Conservation (phyloP, 2,797 vertebrate species). For the Cirrhinus mrigala region DNA sequence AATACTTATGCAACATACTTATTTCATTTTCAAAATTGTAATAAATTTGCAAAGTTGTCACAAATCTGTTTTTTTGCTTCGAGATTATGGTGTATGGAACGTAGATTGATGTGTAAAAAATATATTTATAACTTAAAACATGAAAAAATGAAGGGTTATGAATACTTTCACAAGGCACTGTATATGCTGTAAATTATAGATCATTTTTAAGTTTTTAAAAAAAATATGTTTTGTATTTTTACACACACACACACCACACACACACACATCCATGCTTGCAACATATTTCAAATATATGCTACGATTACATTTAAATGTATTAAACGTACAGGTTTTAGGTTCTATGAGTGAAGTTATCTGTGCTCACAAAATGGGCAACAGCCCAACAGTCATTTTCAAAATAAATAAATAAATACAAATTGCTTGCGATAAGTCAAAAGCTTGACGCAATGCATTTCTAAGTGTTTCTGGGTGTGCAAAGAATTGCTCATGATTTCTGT, state of each 20-base stretch:
- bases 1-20: no score
- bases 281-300: neutral
- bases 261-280: neutral
- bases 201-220: no score
- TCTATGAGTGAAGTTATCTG: neutral
- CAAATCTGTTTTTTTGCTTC: no score
- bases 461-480: constrained; percentile 4
- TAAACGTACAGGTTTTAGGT: neutral
- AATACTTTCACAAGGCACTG: no score
- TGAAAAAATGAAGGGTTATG: no score
- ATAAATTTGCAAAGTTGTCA: no score
- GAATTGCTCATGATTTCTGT: constrained; percentile 58
- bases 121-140: no score
- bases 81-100: no score
- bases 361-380: neutral
- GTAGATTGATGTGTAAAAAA: no score
- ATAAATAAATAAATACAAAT: constrained; percentile 26
- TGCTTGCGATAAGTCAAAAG: neutral
- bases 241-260: neutral
- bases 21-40: no score
- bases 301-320: neutral
- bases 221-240: neutral
- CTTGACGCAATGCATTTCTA: neutral
- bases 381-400: neutral
- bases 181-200: no score